phyloP scores from a whole-genome alignment of 2,113 vertebrate genomes.

The Pelodiscus sinensis region DNA sequence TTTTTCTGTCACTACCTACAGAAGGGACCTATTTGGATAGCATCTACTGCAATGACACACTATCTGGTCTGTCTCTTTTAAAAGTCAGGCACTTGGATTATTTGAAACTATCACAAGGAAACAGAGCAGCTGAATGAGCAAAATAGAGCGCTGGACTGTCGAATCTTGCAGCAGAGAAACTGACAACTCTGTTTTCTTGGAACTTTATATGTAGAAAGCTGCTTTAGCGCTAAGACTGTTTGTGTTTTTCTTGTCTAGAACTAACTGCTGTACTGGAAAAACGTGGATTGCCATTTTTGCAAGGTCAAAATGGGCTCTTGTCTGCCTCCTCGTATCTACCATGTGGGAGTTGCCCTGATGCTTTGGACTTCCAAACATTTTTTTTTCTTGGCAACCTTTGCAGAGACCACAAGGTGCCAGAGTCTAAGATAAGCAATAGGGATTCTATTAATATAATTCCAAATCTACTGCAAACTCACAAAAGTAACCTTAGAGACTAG shows the following conservation, averaged over 20 bases:
- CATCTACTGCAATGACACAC: not conserved
- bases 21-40: not conserved
- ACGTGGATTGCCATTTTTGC: not conserved
- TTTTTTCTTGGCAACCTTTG: slow-evolving; percentile 46
- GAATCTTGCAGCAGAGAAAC: not conserved
- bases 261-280: accelerated
- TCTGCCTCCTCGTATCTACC: not conserved
- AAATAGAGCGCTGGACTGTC: not conserved
- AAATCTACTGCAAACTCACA: not conserved
- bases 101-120: not conserved
- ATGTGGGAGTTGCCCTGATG: slow-evolving; percentile 26
- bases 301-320: not conserved
- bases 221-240: not conserved
- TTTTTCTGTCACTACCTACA: not conserved
- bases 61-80: not conserved
- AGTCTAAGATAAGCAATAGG: slow-evolving; percentile 14
- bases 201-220: not conserved
- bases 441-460: slow-evolving; percentile 49
- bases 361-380: slow-evolving; percentile 38
- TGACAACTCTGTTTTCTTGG: accelerated
- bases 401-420: slow-evolving; percentile 23
- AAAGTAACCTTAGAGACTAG: slow-evolving; percentile 8
- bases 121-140: not conserved
- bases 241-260: not conserved
- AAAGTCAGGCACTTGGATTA: not conserved